phyloP scores from a whole-genome alignment of 2,797 vertebrate species.

The Hippopotamyrus pictus region DNA sequence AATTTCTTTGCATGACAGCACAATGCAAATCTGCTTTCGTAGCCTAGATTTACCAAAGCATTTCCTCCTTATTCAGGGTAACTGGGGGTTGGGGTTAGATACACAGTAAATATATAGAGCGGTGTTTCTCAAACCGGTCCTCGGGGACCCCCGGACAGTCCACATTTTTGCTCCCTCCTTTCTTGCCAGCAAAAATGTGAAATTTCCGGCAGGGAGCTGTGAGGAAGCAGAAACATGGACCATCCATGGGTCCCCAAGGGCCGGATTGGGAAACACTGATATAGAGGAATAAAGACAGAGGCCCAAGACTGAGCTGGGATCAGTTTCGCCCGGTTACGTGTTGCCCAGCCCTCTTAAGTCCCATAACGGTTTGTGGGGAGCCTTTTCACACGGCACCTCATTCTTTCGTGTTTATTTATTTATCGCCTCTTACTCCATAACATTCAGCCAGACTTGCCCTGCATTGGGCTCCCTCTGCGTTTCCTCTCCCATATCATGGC shows the following conservation, averaged over 20 bases:
- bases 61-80: background rate
- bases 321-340: background rate
- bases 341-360: background rate
- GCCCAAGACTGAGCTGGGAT: background rate
- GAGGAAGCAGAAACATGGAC: background rate
- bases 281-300: slow-evolving; percentile 7
- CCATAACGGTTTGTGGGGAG: background rate
- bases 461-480: background rate
- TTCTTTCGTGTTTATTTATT: background rate
- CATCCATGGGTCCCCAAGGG: background rate
- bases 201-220: background rate
- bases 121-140: background rate
- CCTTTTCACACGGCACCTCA: background rate
- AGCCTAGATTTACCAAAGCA: background rate
- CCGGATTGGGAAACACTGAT: background rate
- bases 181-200: background rate
- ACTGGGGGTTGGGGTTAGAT: background rate
- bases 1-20: background rate
- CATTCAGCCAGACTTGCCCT: background rate
- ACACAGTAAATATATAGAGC: background rate
- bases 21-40: background rate
- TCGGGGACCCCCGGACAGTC: background rate
- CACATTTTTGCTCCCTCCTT: background rate
- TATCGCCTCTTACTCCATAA: background rate
- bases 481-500: background rate